Percentiles rank a stretch among this genome's conserved stretches.
These are phyloP conservation scores for Ophion obscuratus DNA, from an alignment of 2,888 invertebrate species.

Conservation along the genomic window DNA sequence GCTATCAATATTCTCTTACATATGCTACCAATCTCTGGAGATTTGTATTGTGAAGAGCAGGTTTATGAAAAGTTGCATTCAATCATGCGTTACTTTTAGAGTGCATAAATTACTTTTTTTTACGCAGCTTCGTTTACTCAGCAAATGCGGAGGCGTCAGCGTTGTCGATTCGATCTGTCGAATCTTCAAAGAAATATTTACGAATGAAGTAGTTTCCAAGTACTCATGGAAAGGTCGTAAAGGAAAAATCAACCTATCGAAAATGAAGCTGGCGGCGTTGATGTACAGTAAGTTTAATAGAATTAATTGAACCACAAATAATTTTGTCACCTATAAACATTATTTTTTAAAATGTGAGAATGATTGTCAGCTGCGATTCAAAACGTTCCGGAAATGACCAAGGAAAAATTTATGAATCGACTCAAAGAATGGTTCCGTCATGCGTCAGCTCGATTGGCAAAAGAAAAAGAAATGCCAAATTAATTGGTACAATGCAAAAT, in stretches of 20 bases:
- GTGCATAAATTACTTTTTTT: not conserved
- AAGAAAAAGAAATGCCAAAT: conserved; percentile 2
- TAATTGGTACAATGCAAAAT: not conserved
- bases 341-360: too few species aligned
- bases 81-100: too few species aligned
- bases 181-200: conserved; percentile 38
- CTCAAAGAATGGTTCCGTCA: conserved; percentile 28
- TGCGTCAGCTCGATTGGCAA: conserved; percentile 16
- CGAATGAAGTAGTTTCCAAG: conserved; percentile 25
- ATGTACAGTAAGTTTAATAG: conserved; percentile 27
- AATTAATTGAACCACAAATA: not conserved
- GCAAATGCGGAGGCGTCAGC: conserved; percentile 26
- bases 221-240: conserved; percentile 25
- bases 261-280: conserved; percentile 5
- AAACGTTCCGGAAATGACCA: conserved; percentile 18
- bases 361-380: conserved; percentile 2
- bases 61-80: too few species aligned
- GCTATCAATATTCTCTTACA: not conserved
- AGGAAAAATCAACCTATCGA: conserved; percentile 21
- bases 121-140: conserved; percentile 14
- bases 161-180: conserved; percentile 36
- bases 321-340: not conserved
- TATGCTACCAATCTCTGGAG: not conserved
- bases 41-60: too few species aligned
- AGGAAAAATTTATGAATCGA: conserved; percentile 17